These are phyloP conservation scores for Wasmannia auropunctata DNA, from an alignment of 1,140 invertebrate species.

Conservation along the genomic window DNA sequence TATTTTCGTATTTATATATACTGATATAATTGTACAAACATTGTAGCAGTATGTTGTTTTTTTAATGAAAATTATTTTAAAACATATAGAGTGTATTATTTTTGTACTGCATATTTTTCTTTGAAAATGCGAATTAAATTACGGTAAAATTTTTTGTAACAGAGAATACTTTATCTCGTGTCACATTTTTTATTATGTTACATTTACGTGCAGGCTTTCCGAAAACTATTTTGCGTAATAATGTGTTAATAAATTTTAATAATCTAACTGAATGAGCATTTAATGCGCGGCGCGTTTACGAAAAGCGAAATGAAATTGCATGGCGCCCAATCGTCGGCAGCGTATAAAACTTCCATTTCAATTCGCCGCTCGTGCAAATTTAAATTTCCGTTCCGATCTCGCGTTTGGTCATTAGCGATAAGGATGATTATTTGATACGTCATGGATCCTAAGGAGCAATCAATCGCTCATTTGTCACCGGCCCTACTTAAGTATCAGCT, in stretches of 20 bases:
- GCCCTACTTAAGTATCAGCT: slow-evolving; percentile 9
- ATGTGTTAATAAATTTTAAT: slow-evolving; percentile 39
- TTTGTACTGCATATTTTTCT: neutral
- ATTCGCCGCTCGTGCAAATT: neutral
- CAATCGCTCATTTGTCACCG: slow-evolving; percentile 51
- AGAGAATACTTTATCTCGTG: neutral
- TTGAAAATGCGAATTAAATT: neutral
- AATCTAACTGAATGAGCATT: neutral
- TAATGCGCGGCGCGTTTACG: neutral
- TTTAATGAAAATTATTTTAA: neutral
- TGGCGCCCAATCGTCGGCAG: neutral
- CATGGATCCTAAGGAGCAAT: neutral
- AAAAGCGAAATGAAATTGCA: slow-evolving; percentile 39
- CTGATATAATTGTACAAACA: neutral
- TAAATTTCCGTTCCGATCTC: neutral
- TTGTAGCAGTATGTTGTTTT: neutral
- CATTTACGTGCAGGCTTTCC: neutral
- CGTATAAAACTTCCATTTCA: slow-evolving; percentile 29
- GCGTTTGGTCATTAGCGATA: neutral
- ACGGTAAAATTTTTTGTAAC: neutral
- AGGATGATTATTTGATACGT: neutral
- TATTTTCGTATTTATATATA: neutral
- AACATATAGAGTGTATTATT: neutral
- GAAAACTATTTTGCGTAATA: slow-evolving; percentile 34
- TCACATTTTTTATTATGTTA: slow-evolving; percentile 13